Percentiles rank a stretch among this genome's conserved stretches.
phyloP scores from a whole-genome alignment of 2,113 vertebrate species.

The Chionomys nivalis region DNA sequence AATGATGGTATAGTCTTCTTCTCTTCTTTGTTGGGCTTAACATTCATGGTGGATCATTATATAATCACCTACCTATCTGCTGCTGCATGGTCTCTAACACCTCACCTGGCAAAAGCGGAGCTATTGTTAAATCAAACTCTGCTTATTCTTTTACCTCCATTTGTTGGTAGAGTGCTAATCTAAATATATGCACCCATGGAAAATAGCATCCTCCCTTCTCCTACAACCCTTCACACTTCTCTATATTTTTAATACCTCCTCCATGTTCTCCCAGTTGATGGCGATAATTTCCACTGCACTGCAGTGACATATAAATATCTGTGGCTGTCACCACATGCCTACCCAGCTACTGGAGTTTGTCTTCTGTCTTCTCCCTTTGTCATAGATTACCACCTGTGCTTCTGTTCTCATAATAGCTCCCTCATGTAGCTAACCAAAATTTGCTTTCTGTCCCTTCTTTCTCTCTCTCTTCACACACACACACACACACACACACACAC shows the following conservation, averaged over 20 bases:
- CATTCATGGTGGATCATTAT: not conserved
- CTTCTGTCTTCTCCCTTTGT: not conserved
- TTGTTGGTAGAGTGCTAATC: not conserved
- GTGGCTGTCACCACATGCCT: not conserved
- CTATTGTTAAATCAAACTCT: not conserved
- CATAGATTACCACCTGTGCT: not conserved
- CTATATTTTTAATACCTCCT: not conserved
- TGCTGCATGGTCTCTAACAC: not conserved
- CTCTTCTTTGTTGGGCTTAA: not conserved
- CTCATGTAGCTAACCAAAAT: not conserved
- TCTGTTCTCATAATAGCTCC: not conserved
- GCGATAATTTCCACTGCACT: not conserved
- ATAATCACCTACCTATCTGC: not conserved
- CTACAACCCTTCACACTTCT: not conserved
- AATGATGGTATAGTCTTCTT: not conserved
- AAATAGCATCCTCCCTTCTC: not conserved
- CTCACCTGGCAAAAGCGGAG: not conserved
- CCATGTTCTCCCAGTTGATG: not conserved
- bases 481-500: not conserved
- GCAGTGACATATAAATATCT: not conserved
- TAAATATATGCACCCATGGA: not conserved
- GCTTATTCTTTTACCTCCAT: not conserved
- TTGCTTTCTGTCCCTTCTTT: not conserved
- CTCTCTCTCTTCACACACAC: not conserved
- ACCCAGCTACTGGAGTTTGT: not conserved